Conservation (phyloP, 2,797 vertebrate genomes). For the Carduelis carduelis region DNA sequence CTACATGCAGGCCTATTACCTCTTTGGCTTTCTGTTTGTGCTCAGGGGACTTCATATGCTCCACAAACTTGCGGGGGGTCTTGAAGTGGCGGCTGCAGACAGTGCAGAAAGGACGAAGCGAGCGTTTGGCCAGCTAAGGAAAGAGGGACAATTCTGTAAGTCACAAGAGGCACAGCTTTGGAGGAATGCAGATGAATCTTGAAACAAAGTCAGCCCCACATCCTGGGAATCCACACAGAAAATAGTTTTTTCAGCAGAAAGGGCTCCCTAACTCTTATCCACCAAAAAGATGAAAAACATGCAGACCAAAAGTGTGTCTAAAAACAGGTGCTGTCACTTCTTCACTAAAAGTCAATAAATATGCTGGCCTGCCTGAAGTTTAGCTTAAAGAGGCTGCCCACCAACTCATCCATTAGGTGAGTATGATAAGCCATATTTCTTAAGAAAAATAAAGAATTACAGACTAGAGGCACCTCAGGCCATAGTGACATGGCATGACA, state of each 20-base stretch:
- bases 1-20: constrained; percentile 65
- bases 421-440: background rate
- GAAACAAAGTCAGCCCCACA: background rate
- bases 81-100: constrained; percentile 91
- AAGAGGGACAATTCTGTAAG: background rate
- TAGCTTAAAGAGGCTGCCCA: background rate
- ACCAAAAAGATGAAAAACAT: background rate
- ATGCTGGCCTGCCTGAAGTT: background rate
- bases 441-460: background rate
- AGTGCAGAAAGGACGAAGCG: constrained; percentile 86
- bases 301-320: background rate
- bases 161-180: background rate
- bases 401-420: background rate
- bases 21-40: constrained; percentile 87
- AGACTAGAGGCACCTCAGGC: background rate
- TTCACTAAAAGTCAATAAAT: background rate
- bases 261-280: background rate
- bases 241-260: background rate
- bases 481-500: background rate
- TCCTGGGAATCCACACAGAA: background rate
- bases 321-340: background rate
- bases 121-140: constrained; percentile 83
- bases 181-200: background rate
- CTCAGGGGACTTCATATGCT: constrained; percentile 89
- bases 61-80: constrained; percentile 90